A percentile compares a stretch with the other conserved stretches of the same genome.
Evolutionary conservation across 2,113 vertebrate species (phyloP).

Genomic region (Lichenostomus cassidix): DNA sequence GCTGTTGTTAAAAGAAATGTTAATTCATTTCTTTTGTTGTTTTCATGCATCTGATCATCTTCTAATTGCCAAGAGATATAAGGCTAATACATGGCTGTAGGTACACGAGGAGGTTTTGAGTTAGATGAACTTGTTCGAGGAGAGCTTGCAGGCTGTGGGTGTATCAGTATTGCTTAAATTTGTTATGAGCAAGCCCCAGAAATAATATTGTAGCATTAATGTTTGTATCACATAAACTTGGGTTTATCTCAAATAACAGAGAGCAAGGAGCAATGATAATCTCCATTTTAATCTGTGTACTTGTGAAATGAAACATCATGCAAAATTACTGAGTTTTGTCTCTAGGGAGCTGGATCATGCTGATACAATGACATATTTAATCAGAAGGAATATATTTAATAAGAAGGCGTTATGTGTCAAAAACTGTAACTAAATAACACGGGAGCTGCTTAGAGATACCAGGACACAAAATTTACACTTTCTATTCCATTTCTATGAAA

Average conservation of each 20-base stretch:
- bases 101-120: neutral
- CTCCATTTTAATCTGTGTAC: conserved; percentile 42
- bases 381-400: conserved; percentile 39
- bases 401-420: conserved; percentile 18
- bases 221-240: neutral
- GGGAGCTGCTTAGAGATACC: conserved; percentile 37
- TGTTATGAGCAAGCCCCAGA: neutral
- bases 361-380: conserved; percentile 46
- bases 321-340: conserved; percentile 18
- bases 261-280: conserved; percentile 8
- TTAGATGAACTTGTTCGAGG: neutral
- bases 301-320: conserved; percentile 33
- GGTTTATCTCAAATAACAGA: conserved; percentile 20
- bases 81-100: neutral
- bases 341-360: neutral
- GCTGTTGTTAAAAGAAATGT: neutral
- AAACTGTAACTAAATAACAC: conserved; percentile 39
- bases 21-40: neutral
- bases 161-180: neutral
- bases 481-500: conserved; percentile 70
- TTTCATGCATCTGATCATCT: neutral
- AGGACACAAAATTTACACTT: conserved; percentile 69
- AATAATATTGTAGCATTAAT: neutral
- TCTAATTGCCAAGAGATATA: neutral
- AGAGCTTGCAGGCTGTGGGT: neutral